Evolutionary conservation across 2,888 invertebrate genomes (phyloP).

Genomic region (Apodemia zela): DNA sequence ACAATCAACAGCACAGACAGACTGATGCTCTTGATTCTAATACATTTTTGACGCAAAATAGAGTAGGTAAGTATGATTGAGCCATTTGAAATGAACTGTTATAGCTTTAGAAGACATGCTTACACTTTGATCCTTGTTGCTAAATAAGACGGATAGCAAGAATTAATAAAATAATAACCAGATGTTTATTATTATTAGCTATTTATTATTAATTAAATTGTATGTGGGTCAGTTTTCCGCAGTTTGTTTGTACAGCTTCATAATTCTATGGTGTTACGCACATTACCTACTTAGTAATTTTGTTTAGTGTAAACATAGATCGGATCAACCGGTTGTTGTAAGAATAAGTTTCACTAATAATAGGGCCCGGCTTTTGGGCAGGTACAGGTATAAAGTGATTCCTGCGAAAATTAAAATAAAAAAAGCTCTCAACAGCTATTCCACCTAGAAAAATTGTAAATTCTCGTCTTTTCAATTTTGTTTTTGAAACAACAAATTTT

Average conservation of each 20-base stretch:
- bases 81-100: background rate
- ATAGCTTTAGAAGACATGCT: background rate
- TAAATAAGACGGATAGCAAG: background rate
- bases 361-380: background rate
- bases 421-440: too few species aligned
- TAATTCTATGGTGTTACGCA: constrained; percentile 20
- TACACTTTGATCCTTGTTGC: background rate
- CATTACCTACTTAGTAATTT: constrained; percentile 10
- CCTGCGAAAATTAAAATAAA: too few species aligned
- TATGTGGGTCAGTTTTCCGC: constrained; percentile 5
- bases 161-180: background rate
- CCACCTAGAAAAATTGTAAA: too few species aligned
- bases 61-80: too few species aligned
- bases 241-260: constrained; percentile 19
- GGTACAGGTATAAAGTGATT: too few species aligned
- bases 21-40: too few species aligned
- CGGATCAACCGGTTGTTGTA: background rate
- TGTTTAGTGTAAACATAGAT: background rate
- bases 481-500: too few species aligned
- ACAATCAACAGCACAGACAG: too few species aligned
- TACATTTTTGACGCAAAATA: background rate
- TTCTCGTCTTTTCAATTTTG: too few species aligned
- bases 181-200: constrained; percentile 1
- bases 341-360: background rate
- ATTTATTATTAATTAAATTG: constrained; percentile 15